These are phyloP conservation scores for Python bivittatus DNA, from an alignment of 2,113 vertebrate genomes.

Conservation along the genomic window DNA sequence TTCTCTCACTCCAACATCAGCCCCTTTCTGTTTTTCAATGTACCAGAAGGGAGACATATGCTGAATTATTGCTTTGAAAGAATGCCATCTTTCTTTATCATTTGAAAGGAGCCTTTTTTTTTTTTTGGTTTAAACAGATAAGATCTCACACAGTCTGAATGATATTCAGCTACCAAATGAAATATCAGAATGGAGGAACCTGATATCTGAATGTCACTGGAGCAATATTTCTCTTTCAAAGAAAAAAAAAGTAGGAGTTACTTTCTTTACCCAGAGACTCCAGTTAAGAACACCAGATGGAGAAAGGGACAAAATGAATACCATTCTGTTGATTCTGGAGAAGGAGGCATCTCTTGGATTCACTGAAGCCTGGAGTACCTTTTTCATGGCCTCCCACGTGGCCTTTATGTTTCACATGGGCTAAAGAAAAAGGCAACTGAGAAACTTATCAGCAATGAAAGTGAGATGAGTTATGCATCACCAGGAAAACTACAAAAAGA, in stretches of 20 bases:
- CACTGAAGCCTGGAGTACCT: neutral
- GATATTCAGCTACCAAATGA: neutral
- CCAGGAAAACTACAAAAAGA: neutral
- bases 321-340: neutral
- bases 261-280: neutral
- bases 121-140: neutral
- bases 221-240: neutral
- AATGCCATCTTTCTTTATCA: neutral
- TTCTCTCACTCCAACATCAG: accelerated
- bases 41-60: neutral
- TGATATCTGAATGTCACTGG: conserved; percentile 25
- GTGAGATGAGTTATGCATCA: neutral
- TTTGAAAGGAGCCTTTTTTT: neutral
- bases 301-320: neutral
- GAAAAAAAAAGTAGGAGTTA: neutral
- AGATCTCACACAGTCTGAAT: neutral
- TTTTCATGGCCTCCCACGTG: neutral
- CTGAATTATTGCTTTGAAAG: conserved; percentile 29
- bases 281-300: neutral
- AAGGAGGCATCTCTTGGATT: neutral
- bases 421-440: neutral
- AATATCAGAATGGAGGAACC: conserved; percentile 1
- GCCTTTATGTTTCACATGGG: neutral
- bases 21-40: neutral
- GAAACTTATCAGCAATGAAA: neutral